phyloP scores from a whole-genome alignment of 1,140 invertebrate species.

The Drosophila paulistorum region DNA sequence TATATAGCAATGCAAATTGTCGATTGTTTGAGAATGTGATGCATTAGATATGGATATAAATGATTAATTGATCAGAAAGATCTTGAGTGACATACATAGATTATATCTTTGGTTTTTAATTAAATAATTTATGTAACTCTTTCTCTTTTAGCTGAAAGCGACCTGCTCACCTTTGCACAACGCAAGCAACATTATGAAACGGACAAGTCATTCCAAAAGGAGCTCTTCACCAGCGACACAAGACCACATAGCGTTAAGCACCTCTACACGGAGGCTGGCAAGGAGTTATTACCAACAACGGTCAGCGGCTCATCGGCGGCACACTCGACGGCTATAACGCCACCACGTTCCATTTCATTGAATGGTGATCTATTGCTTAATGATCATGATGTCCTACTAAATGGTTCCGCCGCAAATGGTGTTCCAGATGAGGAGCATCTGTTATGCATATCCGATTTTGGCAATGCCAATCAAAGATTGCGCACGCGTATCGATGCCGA shows the following conservation, averaged over 20 bases:
- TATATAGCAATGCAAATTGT: constrained; percentile 8
- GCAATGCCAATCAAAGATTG: constrained; percentile 87
- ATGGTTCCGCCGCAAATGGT: constrained; percentile 33
- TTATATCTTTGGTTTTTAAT: neutral
- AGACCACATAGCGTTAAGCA: constrained; percentile 85
- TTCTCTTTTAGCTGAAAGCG: constrained; percentile 90
- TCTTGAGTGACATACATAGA: neutral
- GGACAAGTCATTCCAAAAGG: constrained; percentile 86
- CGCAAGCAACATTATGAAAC: constrained; percentile 89
- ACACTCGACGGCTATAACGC: constrained; percentile 55
- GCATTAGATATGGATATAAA: constrained; percentile 52
- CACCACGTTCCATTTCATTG: constrained; percentile 64
- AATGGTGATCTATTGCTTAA: constrained; percentile 75
- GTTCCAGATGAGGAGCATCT: constrained; percentile 83
- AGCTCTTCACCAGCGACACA: constrained; percentile 88
- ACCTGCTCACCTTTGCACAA: constrained; percentile 91
- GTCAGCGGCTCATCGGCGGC: constrained; percentile 61
- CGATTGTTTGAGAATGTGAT: constrained; percentile 33
- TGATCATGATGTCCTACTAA: constrained; percentile 67
- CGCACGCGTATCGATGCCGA: constrained; percentile 90
- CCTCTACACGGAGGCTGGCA: constrained; percentile 89
- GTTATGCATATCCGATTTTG: constrained; percentile 91
- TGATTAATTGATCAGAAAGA: neutral
- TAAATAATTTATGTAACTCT: constrained; percentile 1
- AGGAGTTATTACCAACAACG: constrained; percentile 78